Evolutionary conservation across 2,888 invertebrate species (phyloP).

Genomic region (Latheticus oryzae): DNA sequence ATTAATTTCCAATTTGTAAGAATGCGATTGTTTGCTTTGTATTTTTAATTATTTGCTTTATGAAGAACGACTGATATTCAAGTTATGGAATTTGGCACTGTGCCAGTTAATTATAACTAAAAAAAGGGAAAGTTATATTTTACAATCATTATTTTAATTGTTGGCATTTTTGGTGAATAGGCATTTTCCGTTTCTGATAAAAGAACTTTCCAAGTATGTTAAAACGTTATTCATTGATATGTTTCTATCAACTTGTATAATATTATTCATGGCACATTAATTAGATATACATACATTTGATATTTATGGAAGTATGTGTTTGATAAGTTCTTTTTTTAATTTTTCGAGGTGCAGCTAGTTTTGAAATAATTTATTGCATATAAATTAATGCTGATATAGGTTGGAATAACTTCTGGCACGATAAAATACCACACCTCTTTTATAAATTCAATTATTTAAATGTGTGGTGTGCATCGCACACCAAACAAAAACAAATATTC

Average conservation of each 20-base stretch:
- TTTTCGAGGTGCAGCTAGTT: too few species aligned
- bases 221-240: too few species aligned
- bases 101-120: constrained; percentile 62
- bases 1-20: background rate
- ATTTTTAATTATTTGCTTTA: constrained; percentile 21
- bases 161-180: too few species aligned
- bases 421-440: constrained; percentile 61
- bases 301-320: constrained; percentile 20
- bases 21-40: too few species aligned
- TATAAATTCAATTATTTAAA: constrained; percentile 64
- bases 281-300: constrained; percentile 19
- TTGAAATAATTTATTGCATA: constrained; percentile 9
- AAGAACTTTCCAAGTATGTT: too few species aligned
- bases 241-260: too few species aligned
- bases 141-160: too few species aligned
- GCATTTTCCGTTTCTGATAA: too few species aligned
- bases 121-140: too few species aligned
- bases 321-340: constrained; percentile 7
- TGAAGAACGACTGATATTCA: constrained; percentile 37
- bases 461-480: constrained; percentile 50
- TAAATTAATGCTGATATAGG: constrained; percentile 14
- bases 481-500: constrained; percentile 63
- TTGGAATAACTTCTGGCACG: constrained; percentile 50
- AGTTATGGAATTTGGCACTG: constrained; percentile 55
- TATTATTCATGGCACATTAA: constrained; percentile 21